Evolutionary conservation across 2,797 vertebrate species (phyloP), one percentile per base, ranked within the genome.

Genomic region (Uromys caudimaculatus): DNA sequence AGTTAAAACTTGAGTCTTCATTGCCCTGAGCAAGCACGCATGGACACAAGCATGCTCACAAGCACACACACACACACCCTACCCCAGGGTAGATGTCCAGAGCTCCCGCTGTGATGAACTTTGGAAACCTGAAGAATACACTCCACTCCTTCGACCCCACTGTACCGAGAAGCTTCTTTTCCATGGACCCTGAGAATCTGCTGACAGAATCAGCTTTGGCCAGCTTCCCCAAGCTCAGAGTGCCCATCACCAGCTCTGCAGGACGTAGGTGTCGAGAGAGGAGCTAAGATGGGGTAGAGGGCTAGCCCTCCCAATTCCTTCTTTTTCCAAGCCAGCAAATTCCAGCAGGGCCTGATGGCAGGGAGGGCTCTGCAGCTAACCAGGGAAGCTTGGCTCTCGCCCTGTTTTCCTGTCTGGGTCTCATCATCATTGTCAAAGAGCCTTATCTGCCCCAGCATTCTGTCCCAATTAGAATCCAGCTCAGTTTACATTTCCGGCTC

Each of bases 111-210:
- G 0, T 50, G 85, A 96, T 92, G 87, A 71, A 88, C 38, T 89
- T 10, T 73, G 62, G 78, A 90, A n/a, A 83, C 75, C 32, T 4
- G 82, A 52, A 82, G 88, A 85, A 96, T 10, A 60, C 29, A 52
- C 35, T 44, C 60, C 7, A 19, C 41, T 81, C 41, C 47, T 79
- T 73, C 56, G 13, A 76, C 50, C 54, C 47, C 12, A 8, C 90
- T 56, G 11, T 35, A 44, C 50, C 76, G 84, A 78, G 92, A 75
- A 83, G 77, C 89, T 92, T 94, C 52, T 24, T 95, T 81, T 91
- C 90, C 96, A 95, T 21, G 91, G 94, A 81, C 94, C 92, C 96
- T 1, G 24, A 93, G 86, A 97, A 93, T 82, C 73, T 90, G 96
- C 93, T 75, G 95, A 95, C 88, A 90, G 96, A 54, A 81, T 44